These are phyloP conservation scores for Lepidurus couesii DNA, from an alignment of 1,140 invertebrate genomes.

Conservation along the genomic window DNA sequence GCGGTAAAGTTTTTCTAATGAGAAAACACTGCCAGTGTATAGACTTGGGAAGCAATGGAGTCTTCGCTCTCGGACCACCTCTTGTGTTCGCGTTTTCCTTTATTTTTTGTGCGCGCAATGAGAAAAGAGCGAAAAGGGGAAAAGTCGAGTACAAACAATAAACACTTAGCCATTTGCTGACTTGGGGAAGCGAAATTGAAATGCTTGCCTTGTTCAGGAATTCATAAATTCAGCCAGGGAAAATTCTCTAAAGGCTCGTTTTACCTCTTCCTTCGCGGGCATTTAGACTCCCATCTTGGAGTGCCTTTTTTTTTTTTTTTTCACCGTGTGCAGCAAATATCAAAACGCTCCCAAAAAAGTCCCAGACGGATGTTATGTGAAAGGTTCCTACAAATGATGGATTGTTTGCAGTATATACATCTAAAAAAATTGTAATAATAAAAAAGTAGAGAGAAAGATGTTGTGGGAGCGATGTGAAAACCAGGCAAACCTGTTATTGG, in stretches of 20 bases:
- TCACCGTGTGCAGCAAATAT: not conserved
- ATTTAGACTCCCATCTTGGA: not conserved
- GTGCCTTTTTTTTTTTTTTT: not conserved
- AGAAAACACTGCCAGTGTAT: not conserved
- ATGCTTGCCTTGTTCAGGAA: not conserved
- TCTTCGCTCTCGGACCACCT: not conserved
- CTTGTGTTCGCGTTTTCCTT: not conserved
- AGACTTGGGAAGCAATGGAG: not conserved
- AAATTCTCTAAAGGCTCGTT: not conserved
- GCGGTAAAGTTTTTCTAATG: not conserved
- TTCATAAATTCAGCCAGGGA: not conserved
- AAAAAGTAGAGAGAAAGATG: not conserved
- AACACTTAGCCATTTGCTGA: not conserved
- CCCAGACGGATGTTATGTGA: not conserved
- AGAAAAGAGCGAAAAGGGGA: not conserved
- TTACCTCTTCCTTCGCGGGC: not conserved
- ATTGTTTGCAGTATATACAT: not conserved
- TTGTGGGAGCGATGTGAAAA: not conserved
- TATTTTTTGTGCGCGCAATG: not conserved
- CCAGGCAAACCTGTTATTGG: not conserved
- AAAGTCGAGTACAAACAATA: not conserved
- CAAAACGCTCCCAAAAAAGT: not conserved
- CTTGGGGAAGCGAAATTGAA: slow-evolving; percentile 12
- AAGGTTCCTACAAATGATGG: not conserved
- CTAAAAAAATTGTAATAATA: not conserved